Evolutionary conservation across 2,797 vertebrate species (phyloP).

Genomic region (Esox lucius): DNA sequence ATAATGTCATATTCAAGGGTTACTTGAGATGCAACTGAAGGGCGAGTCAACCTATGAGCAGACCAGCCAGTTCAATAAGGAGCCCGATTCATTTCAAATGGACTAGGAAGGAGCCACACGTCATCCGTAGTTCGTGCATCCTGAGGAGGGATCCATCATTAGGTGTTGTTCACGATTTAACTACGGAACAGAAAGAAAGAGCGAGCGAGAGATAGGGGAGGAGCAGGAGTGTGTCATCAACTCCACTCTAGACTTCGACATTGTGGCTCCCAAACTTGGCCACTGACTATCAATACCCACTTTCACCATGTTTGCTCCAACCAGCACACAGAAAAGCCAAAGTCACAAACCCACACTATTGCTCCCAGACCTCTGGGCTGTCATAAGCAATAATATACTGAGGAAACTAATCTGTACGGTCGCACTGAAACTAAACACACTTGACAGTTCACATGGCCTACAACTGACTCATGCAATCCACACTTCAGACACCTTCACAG

Average conservation of each 20-base stretch:
- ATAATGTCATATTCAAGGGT: conserved; percentile 18
- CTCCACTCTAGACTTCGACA: conserved; percentile 37
- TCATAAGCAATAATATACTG: too few relatives aligned
- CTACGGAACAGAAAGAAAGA: neutral
- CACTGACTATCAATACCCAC: conserved; percentile 40
- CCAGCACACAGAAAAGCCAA: neutral
- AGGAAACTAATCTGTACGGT: neutral
- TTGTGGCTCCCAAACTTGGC: conserved; percentile 26
- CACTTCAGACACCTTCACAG: neutral
- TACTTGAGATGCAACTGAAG: conserved; percentile 26
- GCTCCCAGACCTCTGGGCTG: too few relatives aligned
- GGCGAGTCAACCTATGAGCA: conserved; percentile 13
- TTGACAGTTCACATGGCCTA: neutral
- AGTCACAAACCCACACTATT: neutral
- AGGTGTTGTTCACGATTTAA: conserved; percentile 13
- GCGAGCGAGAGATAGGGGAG: neutral
- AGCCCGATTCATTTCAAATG: conserved; percentile 31
- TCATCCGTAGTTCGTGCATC: neutral
- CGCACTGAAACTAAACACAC: neutral
- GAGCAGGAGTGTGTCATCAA: conserved; percentile 20
- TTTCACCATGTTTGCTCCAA: conserved; percentile 36
- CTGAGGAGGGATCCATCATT: neutral
- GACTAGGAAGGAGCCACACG: conserved; percentile 8
- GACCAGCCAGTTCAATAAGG: neutral
- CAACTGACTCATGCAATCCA: neutral